Evolutionary conservation across 2,113 vertebrate species (phyloP).

Genomic region (Ciconia stormi): DNA sequence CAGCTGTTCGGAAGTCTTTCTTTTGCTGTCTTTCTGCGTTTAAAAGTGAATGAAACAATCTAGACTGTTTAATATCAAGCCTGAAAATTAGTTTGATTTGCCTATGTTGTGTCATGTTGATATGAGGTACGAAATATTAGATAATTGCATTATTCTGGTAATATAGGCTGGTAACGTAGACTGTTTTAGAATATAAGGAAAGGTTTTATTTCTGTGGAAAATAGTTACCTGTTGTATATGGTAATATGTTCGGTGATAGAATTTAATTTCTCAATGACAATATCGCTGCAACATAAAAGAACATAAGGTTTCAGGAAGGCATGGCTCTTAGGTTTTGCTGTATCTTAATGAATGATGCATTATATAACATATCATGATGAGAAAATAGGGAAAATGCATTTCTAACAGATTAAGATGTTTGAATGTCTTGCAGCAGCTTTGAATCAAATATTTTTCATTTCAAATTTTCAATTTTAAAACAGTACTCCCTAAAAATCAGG

Average conservation of each 20-base stretch:
- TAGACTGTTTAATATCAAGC: not conserved
- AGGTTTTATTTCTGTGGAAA: constrained; percentile 7
- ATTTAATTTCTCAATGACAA: not conserved
- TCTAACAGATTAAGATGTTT: not conserved
- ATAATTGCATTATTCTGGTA: not conserved
- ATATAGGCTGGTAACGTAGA: not conserved
- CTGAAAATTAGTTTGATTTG: constrained; percentile 15
- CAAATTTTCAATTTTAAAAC: constrained; percentile 31
- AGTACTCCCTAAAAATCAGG: constrained; percentile 25
- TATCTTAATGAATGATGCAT: not conserved
- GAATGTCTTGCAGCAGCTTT: not conserved
- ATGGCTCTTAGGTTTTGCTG: not conserved
- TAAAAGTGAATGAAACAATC: not conserved
- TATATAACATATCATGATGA: not conserved
- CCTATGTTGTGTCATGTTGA: not conserved
- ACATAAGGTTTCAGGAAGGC: not conserved
- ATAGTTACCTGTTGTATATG: not conserved
- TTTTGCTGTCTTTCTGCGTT: not conserved
- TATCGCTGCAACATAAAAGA: not conserved
- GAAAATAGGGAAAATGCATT: not conserved
- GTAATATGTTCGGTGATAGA: not conserved
- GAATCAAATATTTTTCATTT: constrained; percentile 49
- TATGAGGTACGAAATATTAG: not conserved
- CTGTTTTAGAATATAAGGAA: not conserved
- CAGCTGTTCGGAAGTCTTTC: not conserved